A percentile compares a stretch with the other conserved stretches of the same genome.
These are phyloP conservation scores for Eulemur albifrons DNA, from an alignment of 2,797 vertebrate species.

Conservation along the genomic window DNA sequence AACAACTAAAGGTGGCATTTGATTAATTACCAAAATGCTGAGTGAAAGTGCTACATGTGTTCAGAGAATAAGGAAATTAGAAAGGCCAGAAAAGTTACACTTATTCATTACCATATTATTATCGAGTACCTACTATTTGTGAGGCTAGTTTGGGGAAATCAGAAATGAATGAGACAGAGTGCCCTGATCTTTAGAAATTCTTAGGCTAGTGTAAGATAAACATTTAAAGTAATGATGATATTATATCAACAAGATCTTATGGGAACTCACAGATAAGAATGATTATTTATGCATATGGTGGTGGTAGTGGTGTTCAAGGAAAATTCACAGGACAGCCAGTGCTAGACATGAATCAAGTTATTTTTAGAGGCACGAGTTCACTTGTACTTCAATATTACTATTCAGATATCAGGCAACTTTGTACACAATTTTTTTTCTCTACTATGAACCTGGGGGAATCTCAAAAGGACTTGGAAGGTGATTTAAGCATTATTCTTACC, in stretches of 20 bases:
- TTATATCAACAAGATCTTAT: background rate
- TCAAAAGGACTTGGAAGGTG: background rate
- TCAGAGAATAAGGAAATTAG: background rate
- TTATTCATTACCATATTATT: background rate
- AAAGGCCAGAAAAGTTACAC: background rate
- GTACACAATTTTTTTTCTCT: background rate
- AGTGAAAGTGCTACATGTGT: background rate
- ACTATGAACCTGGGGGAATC: background rate
- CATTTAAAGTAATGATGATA: background rate
- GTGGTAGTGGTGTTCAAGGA: background rate
- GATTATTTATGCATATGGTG: background rate
- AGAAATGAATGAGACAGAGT: background rate
- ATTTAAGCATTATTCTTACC: background rate
- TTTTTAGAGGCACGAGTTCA: background rate
- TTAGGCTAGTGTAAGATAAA: background rate
- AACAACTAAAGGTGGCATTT: background rate
- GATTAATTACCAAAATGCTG: background rate
- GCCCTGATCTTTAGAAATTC: background rate
- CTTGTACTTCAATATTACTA: background rate
- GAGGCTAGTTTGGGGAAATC: background rate
- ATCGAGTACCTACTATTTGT: background rate
- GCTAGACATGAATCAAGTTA: background rate
- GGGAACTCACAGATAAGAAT: background rate
- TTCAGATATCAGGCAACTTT: background rate
- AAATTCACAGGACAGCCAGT: background rate